These are phyloP conservation scores for Eumeta japonica DNA, from an alignment of 1,140 invertebrate genomes.

Conservation along the genomic window DNA sequence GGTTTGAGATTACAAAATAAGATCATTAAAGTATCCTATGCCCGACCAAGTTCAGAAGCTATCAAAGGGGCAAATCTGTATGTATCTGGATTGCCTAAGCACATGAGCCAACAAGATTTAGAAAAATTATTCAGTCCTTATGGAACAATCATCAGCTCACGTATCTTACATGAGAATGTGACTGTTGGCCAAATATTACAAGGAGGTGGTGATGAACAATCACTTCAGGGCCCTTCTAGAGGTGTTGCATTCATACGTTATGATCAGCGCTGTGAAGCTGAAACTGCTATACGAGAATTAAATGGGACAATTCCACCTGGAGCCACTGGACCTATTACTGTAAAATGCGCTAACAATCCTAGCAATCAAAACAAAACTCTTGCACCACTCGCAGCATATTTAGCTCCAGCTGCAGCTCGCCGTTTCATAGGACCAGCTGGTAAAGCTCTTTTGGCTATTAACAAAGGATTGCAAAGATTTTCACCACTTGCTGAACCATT, in stretches of 20 bases:
- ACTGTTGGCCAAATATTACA: conserved; percentile 61
- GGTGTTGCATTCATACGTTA: conserved; percentile 64
- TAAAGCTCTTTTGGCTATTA: conserved; percentile 83
- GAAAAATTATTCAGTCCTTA: conserved; percentile 79
- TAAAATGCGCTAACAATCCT: conserved; percentile 65
- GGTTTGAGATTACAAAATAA: conserved; percentile 85
- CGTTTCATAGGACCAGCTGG: conserved; percentile 56
- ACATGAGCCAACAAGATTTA: conserved; percentile 82
- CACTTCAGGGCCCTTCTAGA: conserved; percentile 56
- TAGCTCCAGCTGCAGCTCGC: conserved; percentile 55
- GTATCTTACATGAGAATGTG: conserved; percentile 85
- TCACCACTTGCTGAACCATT: conserved; percentile 79
- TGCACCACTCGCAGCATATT: conserved; percentile 52
- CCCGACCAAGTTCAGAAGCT: conserved; percentile 82
- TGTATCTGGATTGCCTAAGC: conserved; percentile 83
- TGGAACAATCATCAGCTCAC: conserved; percentile 83
- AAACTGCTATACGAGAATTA: conserved; percentile 62
- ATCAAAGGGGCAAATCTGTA: conserved; percentile 90
- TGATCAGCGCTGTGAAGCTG: conserved; percentile 62
- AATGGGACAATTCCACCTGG: conserved; percentile 62
- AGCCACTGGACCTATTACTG: conserved; percentile 60
- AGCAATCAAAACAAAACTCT: conserved; percentile 60
- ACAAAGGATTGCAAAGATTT: conserved; percentile 85
- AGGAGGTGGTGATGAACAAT: conserved; percentile 41
- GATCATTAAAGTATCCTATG: conserved; percentile 89